Conservation (phyloP, 1,140 invertebrate species). For the Zaprionus nigranus region DNA sequence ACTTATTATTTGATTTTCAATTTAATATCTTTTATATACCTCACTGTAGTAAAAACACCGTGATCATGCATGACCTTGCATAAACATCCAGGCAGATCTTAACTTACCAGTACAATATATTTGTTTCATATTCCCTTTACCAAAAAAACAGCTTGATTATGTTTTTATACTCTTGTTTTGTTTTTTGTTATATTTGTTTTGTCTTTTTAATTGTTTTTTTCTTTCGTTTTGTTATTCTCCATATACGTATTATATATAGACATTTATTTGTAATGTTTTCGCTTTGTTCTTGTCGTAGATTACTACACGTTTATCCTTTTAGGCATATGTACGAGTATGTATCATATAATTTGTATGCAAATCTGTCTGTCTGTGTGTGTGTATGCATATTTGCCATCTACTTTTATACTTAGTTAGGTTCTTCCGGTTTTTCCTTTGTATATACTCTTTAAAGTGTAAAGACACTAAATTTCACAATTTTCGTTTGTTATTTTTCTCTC, state of each 20-base stretch:
- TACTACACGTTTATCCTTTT: conserved; percentile 81
- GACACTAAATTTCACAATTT: conserved; percentile 83
- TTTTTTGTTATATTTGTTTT: conserved; percentile 39
- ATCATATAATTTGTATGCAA: conserved; percentile 47
- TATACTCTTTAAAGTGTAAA: conserved; percentile 82
- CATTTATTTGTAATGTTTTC: conserved; percentile 77
- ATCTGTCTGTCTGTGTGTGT: conserved; percentile 14
- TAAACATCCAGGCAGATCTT: no score
- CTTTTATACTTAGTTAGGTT: conserved; percentile 55
- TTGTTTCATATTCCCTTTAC: no score
- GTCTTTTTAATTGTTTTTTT: conserved; percentile 36
- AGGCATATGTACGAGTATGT: conserved; percentile 76
- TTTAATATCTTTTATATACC: no score
- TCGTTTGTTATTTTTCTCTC: conserved; percentile 68
- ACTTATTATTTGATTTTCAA: no score
- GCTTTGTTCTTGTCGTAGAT: conserved; percentile 92
- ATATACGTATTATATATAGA: conserved; percentile 73
- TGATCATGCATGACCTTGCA: no score
- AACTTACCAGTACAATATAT: no score
- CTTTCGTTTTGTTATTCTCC: conserved; percentile 50
- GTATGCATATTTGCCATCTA: conserved; percentile 36
- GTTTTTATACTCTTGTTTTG: conserved; percentile 60
- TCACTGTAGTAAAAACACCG: no score
- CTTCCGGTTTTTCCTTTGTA: conserved; percentile 55
- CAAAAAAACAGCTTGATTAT: conserved; percentile 19